Base-by-base conservation (phyloP, 2,113 vertebrate species). In the Engraulis encrasicolus region DNA sequence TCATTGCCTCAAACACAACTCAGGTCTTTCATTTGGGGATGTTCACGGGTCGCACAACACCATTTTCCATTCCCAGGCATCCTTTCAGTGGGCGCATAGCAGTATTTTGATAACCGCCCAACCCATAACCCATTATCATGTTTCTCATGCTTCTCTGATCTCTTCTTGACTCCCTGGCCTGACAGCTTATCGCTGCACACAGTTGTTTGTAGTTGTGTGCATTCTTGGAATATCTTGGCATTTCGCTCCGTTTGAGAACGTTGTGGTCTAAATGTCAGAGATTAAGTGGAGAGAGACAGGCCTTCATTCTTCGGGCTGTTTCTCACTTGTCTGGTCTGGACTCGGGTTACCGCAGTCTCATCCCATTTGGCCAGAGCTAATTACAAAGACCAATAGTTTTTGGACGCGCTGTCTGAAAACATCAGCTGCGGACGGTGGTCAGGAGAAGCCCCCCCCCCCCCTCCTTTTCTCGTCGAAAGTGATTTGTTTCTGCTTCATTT, bases 231-330 rank as follows among this genome's bases (percentile, higher is more conserved):
- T 17, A 34, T 74, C 31, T 74, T 34, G 66, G 66, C 31, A 34
- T 31, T 74, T 82, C 38, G 77, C 61, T 85, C 74, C 80, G 82
- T 85, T 45, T 9, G 9, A 45, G 40, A 45, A 45, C 40, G 66
- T 66, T 66, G 58, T 31, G 15, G n/a, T 74, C 27, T 45, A 45
- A 74, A 14, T 74, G 66, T 45, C 40, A 45, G 40, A 34, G 66
- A 74, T 34, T 34, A 27, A 15, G 34, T 18, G 31, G 66, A 34
- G 66, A 74, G 31, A 17, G 27, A n/a, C n/a, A n/a, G n/a, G n/a
- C n/a, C n/a, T n/a, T n/a, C 66, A 34, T 74, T 74, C 66, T 36
- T 74, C 34, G 31, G 66, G 66, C 66, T 19, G 5, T 9, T 45
- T 34, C 17, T 74, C 34, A 31, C 14, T 74, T n/a, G n/a, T n/a